These are phyloP conservation scores for Nebria ingens DNA, from an alignment of 1,140 invertebrate genomes.

Conservation along the genomic window DNA sequence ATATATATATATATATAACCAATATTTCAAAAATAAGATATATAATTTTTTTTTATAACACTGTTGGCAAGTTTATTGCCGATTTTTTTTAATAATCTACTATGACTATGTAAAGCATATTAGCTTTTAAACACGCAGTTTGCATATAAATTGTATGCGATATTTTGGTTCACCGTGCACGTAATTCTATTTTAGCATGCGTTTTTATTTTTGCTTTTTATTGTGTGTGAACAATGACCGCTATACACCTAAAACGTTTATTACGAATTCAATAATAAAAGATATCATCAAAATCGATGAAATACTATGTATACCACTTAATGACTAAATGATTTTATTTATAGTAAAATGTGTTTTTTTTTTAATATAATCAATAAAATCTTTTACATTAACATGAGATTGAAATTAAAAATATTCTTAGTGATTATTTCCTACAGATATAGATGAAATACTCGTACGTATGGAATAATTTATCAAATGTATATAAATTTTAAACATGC, in stretches of 20 bases:
- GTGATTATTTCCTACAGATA: not conserved
- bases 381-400: not conserved
- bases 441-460: not conserved
- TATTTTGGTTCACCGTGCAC: not conserved
- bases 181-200: not conserved
- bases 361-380: not conserved
- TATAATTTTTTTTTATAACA: too few relatives aligned
- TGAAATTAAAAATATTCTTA: not conserved
- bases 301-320: not conserved
- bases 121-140: not conserved
- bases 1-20: too few relatives aligned
- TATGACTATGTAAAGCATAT: too few relatives aligned
- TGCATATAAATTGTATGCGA: not conserved
- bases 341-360: too few relatives aligned
- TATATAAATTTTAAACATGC: too few relatives aligned
- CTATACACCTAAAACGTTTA: not conserved
- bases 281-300: not conserved
- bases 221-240: not conserved
- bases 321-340: not conserved
- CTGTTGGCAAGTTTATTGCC: too few relatives aligned
- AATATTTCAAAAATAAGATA: too few relatives aligned
- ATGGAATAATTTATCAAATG: too few relatives aligned
- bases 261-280: not conserved
- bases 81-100: too few relatives aligned
- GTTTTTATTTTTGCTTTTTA: not conserved